Percentiles rank a stretch among this genome's conserved stretches.
Evolutionary conservation across 2,113 vertebrate species (phyloP).

Genomic region (Grammomys surdaster): DNA sequence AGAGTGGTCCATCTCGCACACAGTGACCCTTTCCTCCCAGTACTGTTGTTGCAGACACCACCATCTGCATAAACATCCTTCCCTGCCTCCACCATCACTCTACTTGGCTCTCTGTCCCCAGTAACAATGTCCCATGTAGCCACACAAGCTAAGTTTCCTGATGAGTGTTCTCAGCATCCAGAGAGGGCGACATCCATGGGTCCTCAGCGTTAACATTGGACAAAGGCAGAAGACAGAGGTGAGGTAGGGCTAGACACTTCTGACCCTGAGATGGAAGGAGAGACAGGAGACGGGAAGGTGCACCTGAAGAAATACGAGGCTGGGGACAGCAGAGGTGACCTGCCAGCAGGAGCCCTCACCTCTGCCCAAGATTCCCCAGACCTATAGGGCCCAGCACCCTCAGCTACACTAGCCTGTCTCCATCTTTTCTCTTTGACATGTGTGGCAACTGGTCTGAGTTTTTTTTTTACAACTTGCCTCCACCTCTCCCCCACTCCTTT

Average conservation of each 20-base stretch:
- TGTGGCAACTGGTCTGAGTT: neutral
- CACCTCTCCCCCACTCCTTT: neutral
- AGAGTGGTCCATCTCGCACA: neutral
- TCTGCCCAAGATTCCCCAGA: neutral
- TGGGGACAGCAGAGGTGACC: fast-evolving
- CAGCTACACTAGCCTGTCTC: neutral
- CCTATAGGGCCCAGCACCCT: neutral
- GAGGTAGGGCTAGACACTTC: neutral
- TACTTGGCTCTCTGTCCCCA: neutral
- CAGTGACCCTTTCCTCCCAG: neutral
- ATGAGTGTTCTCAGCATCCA: neutral
- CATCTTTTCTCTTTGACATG: no score
- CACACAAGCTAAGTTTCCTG: neutral
- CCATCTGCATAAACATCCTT: neutral
- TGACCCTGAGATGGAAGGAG: neutral
- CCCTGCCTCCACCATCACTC: neutral
- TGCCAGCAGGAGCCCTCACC: neutral
- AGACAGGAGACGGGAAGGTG: neutral
- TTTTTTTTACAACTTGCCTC: fast-evolving
- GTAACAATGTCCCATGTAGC: neutral
- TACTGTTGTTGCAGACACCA: neutral
- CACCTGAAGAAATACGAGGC: neutral
- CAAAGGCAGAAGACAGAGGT: neutral
- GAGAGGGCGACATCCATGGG: neutral
- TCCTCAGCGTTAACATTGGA: fast-evolving